These are phyloP conservation scores for Amazona vittata DNA, from an alignment of 2,113 vertebrate species.

Conservation along the genomic window DNA sequence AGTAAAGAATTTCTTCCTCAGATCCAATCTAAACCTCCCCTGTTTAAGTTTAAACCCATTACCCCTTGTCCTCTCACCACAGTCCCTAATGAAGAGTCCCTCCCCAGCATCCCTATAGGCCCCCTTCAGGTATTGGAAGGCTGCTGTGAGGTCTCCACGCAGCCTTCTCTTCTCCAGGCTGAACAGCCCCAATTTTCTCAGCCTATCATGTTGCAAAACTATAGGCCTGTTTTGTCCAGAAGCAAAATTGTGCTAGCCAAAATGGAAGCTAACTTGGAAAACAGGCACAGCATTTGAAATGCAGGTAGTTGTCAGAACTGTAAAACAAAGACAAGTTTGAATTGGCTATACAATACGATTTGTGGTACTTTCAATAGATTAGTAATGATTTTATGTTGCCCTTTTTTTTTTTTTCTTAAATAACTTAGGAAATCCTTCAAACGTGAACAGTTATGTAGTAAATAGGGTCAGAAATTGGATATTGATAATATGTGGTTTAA, in stretches of 20 bases:
- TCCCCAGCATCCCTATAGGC: too few species aligned
- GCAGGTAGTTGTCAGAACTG: not conserved
- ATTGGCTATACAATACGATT: not conserved
- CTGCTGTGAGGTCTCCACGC: too few species aligned
- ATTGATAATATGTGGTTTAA: not conserved
- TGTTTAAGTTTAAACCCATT: too few species aligned
- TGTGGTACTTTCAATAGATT: not conserved
- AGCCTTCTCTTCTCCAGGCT: too few species aligned
- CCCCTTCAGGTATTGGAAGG: too few species aligned
- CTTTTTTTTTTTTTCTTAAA: not conserved
- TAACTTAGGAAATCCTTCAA: not conserved
- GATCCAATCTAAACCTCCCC: too few species aligned
- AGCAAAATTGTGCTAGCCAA: not conserved
- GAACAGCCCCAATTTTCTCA: too few species aligned
- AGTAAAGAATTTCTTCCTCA: too few species aligned
- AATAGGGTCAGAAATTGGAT: not conserved
- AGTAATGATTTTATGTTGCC: not conserved
- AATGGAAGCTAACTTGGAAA: not conserved
- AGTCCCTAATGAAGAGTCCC: too few species aligned
- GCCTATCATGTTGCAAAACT: not conserved
- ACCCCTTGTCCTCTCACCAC: too few species aligned
- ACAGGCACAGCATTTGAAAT: not conserved
- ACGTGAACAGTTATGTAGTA: rapidly evolving
- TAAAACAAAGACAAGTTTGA: not conserved
- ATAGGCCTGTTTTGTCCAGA: not conserved